Evolutionary conservation across 2,888 invertebrate species (phyloP), one percentile per base, ranked within the genome.

Genomic region (Orthosia gothica): DNA sequence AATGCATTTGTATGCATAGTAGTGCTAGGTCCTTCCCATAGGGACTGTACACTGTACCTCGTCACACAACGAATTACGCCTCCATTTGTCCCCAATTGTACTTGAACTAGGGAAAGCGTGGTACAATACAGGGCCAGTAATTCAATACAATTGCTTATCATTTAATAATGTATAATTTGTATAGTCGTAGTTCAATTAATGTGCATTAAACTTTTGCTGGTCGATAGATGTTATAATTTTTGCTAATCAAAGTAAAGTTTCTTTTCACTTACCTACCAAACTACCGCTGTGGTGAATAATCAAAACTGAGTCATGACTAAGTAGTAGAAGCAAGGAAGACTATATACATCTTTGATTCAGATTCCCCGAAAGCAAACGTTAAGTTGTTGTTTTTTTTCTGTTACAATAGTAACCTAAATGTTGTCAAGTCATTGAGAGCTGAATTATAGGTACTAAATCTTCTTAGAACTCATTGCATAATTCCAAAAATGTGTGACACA

Each of bases 141-240:
- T 83, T 77, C 83, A 85, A 68, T 59, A 63, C 75, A 81, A 83
- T 85, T 82, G 81, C 45, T 62, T 55, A 65, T 26, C 50, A 76
- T 82, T 80, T 57, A 70, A 59, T 73, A 63, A 73, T 70, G 1
- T 40, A 40, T 40, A 9, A 40, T 40, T 64, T 47, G 40, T 67
- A 54, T 54, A 66, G 23, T 32, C 12, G 23, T 67, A 70, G 58
- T 49, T 74, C 12, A 11, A 2, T 23, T 23, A 58, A 62, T 79
- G 47, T 69, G 16, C 20, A 32, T 40, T 0, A 7, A 40, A 40
- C 9, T 40, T 26, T 26, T 26, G 26, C 26, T 26, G 3, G 26
- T 26, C 26, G 4, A 26, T 26, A 26, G 26, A 26, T 26, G 26
- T 26, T 26, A 26, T 26, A 26, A 40, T 40, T 40, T 40, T 9